A percentile compares a stretch with the other conserved stretches of the same genome.
Conservation (phyloP, 2,113 vertebrate genomes). For the Choloepus hoffmanni region DNA sequence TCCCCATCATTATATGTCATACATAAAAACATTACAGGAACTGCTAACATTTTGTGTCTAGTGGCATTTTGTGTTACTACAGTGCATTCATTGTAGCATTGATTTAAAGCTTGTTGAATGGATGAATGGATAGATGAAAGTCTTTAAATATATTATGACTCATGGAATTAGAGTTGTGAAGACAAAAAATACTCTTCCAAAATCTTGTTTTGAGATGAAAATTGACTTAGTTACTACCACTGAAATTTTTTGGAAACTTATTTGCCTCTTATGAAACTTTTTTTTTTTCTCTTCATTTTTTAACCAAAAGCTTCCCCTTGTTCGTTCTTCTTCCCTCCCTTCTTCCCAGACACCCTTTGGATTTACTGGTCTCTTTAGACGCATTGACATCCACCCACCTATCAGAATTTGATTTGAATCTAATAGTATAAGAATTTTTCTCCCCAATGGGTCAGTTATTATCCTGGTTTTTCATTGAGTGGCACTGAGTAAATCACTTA, state of each 20-base stretch:
- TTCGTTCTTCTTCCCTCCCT: background rate
- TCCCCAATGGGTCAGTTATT: background rate
- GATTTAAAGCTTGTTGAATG: slow-evolving; percentile 12
- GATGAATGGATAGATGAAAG: background rate
- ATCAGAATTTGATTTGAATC: slow-evolving; percentile 20
- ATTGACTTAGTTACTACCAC: background rate
- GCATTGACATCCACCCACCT: background rate
- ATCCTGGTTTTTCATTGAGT: background rate
- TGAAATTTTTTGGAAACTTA: background rate
- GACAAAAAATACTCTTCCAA: background rate
- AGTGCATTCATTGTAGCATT: background rate
- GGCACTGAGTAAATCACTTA: background rate
- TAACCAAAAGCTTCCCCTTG: background rate
- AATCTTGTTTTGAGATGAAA: slow-evolving; percentile 29
- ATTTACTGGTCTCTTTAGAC: slow-evolving; percentile 50
- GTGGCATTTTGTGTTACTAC: background rate
- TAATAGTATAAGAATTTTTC: background rate
- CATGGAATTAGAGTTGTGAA: background rate
- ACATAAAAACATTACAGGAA: background rate
- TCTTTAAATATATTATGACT: background rate
- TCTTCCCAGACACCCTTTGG: background rate
- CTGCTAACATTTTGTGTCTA: background rate
- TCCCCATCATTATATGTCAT: background rate
- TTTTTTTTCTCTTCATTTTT: background rate
- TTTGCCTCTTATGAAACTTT: background rate